These are phyloP conservation scores for Euproctis similis DNA, from an alignment of 2,888 invertebrate species.

Conservation along the genomic window DNA sequence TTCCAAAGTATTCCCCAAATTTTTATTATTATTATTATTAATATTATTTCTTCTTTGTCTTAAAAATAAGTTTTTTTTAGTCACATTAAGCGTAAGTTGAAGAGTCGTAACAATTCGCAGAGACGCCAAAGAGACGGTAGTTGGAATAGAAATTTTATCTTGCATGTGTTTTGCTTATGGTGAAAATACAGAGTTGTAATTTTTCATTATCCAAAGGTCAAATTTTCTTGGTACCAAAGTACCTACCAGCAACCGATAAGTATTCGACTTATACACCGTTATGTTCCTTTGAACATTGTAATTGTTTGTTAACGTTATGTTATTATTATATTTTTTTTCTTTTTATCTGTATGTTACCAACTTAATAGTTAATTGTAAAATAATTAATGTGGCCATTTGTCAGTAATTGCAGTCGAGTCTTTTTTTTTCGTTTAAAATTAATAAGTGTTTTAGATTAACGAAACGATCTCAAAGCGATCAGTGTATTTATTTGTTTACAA, in stretches of 20 bases:
- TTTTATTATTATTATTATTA: constrained; percentile 65
- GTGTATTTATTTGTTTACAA: constrained; percentile 66
- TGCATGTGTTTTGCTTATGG: too few relatives aligned
- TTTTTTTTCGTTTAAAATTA: constrained; percentile 58
- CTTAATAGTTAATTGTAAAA: constrained; percentile 44
- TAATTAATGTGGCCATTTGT: constrained; percentile 62
- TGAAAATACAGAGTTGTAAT: constrained; percentile 14
- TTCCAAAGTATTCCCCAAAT: constrained; percentile 77
- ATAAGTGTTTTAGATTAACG: constrained; percentile 60
- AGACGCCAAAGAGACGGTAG: constrained; percentile 60
- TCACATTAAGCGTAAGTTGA: constrained; percentile 62
- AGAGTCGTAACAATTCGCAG: constrained; percentile 44
- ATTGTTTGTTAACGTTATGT: constrained; percentile 41
- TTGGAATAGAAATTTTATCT: constrained; percentile 15
- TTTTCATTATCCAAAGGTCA: constrained; percentile 31
- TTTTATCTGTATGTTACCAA: constrained; percentile 60
- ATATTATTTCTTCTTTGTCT: constrained; percentile 41
- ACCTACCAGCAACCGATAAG: constrained; percentile 17
- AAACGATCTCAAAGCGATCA: constrained; percentile 73
- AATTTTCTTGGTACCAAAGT: constrained; percentile 20
- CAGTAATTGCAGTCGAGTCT: constrained; percentile 44
- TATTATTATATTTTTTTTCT: too few relatives aligned
- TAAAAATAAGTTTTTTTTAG: constrained; percentile 69
- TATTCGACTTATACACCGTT: constrained; percentile 23
- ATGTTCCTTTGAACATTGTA: constrained; percentile 31